A percentile compares a stretch with the other conserved stretches of the same genome.
phyloP scores from a whole-genome alignment of 2,113 vertebrate genomes.

The Oxyura jamaicensis region DNA sequence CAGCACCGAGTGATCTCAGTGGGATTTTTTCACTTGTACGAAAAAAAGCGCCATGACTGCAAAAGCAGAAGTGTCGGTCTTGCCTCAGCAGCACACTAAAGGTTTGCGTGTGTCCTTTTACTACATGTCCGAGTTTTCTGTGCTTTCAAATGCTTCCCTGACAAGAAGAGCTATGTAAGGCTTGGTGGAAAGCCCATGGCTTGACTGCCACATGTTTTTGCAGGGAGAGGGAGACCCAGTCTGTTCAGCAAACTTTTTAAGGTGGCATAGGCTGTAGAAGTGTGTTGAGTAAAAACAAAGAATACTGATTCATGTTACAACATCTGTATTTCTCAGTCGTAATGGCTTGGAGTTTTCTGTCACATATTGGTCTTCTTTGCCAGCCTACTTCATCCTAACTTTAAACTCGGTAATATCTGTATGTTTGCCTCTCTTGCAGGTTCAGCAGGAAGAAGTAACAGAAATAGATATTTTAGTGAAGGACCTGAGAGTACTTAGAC shows the following conservation, averaged over 20 bases:
- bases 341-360: neutral
- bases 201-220: neutral
- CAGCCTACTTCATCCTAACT: neutral
- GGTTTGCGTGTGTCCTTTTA: neutral
- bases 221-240: neutral
- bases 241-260: neutral
- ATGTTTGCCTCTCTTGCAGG: constrained; percentile 73
- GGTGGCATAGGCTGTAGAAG: neutral
- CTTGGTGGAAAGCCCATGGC: neutral
- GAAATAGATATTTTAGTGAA: constrained; percentile 90
- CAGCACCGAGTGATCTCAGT: neutral
- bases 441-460: constrained; percentile 88
- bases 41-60: neutral
- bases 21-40: neutral
- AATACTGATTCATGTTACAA: neutral
- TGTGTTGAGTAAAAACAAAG: neutral
- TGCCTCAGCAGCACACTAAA: neutral
- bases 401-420: neutral
- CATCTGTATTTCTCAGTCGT: neutral
- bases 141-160: neutral
- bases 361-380: neutral
- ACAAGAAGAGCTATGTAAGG: neutral
- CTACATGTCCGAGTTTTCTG: neutral
- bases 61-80: neutral
- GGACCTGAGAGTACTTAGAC: constrained; percentile 82